These are phyloP conservation scores for Hephaestus fuliginosus DNA, from an alignment of 2,797 vertebrate species.

Conservation along the genomic window DNA sequence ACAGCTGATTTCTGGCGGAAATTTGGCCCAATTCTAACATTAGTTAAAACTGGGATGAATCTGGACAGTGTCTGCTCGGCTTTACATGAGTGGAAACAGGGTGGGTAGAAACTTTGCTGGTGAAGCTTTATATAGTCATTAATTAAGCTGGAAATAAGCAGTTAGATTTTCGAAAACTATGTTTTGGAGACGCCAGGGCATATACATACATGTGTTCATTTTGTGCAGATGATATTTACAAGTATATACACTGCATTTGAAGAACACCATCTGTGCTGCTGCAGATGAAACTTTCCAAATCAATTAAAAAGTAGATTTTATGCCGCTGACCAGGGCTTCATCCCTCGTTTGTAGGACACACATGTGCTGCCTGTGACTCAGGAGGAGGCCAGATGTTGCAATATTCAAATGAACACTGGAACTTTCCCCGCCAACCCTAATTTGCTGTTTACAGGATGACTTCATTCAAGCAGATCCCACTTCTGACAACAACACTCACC, in stretches of 20 bases:
- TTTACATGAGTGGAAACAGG: constrained; percentile 17
- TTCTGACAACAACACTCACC: constrained; percentile 50
- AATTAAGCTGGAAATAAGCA: constrained; percentile 8
- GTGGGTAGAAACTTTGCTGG: not conserved
- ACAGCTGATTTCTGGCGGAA: not conserved
- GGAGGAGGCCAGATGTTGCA: constrained; percentile 73
- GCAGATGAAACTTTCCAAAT: constrained; percentile 35
- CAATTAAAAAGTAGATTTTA: constrained; percentile 16
- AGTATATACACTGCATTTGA: not conserved
- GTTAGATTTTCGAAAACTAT: not conserved
- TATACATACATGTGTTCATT: not conserved
- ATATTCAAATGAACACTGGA: constrained; percentile 53
- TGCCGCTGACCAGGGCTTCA: constrained; percentile 39
- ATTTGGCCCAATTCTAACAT: not conserved
- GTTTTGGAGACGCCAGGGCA: not conserved
- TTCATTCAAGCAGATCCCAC: constrained; percentile 63
- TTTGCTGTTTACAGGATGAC: constrained; percentile 72
- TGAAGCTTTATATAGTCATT: not conserved
- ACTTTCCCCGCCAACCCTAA: constrained; percentile 56
- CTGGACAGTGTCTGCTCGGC: not conserved
- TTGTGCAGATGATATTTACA: not conserved
- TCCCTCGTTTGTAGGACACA: constrained; percentile 16
- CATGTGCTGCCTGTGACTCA: constrained; percentile 26
- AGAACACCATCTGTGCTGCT: constrained; percentile 2
- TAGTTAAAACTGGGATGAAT: not conserved